Base-by-base conservation (phyloP, 2,888 invertebrate genomes). In the Troides aeacus region DNA sequence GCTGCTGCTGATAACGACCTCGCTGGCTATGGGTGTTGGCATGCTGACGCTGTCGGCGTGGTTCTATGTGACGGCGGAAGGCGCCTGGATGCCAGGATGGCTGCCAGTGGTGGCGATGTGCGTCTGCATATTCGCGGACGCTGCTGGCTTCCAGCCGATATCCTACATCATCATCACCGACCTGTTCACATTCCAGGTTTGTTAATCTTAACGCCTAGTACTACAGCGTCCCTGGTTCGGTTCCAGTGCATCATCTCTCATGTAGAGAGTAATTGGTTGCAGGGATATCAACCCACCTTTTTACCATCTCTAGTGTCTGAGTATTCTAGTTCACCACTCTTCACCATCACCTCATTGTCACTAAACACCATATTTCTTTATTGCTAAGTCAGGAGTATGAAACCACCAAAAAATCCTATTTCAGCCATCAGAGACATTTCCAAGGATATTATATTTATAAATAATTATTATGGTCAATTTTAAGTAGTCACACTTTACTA, bases 111-210 rank as follows among this genome's bases (percentile, higher is more conserved):
- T 87, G 1, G 90, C 91, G 24, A 87, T 92, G 90, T 90, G 91
- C 56, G 68, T 90, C 2, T 89, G 89, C 74, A 90, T 92, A 74
- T 90, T 92, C 74, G 85, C 87, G 8, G 92, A 92, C 64, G 91
- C 92, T 0, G 92, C 91, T 0, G 92, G 92, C 10, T 91, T 91
- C 78, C 92, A 92, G 73, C 92, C 92, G 0, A 89, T 92, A 56
- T 90, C 91, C 0, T 92, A 91, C 64, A 90, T 92, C 63, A 91
- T 92, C 62, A 92, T 92, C 57, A 90, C 91, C 2, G 92, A 92
- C 72, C 73, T 92, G 64, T 92, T 92, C 64, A 88, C 87, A 0
- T 92, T 92, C 78, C 91, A 92, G 83, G 92, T 91, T 36, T 73
- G 83, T 73, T 23, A 53, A 30, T 30, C 17, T 18, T 53, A 18